phyloP scores from a whole-genome alignment of 2,797 vertebrate species.

The Masticophis lateralis region DNA sequence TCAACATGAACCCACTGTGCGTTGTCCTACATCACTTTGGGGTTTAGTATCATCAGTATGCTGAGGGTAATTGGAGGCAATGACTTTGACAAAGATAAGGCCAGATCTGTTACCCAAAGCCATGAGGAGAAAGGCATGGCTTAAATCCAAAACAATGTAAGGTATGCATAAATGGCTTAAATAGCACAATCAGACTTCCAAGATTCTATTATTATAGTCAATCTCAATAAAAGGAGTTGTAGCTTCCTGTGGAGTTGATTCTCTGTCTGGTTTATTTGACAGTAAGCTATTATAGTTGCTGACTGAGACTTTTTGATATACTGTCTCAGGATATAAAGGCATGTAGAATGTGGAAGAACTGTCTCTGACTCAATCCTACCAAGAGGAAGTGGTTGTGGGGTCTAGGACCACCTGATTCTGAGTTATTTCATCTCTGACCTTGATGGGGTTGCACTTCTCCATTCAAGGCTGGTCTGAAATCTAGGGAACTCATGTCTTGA shows the following conservation, averaged over 20 bases:
- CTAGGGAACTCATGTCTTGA: neutral
- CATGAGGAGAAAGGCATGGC: neutral
- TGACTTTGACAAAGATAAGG: neutral
- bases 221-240: neutral
- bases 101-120: neutral
- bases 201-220: neutral
- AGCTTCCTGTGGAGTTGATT: neutral
- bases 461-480: neutral
- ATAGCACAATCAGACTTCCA: neutral
- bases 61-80: neutral
- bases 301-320: neutral
- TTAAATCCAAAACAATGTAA: neutral
- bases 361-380: neutral
- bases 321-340: neutral
- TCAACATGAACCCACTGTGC: neutral
- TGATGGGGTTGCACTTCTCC: neutral
- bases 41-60: neutral
- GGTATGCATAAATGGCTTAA: neutral
- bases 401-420: neutral
- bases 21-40: neutral
- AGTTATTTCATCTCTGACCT: neutral
- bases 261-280: neutral
- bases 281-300: neutral
- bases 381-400: neutral
- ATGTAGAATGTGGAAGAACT: neutral